phyloP scores from a whole-genome alignment of 92 coral and sea anemone species.

The Porites cylindrica region DNA sequence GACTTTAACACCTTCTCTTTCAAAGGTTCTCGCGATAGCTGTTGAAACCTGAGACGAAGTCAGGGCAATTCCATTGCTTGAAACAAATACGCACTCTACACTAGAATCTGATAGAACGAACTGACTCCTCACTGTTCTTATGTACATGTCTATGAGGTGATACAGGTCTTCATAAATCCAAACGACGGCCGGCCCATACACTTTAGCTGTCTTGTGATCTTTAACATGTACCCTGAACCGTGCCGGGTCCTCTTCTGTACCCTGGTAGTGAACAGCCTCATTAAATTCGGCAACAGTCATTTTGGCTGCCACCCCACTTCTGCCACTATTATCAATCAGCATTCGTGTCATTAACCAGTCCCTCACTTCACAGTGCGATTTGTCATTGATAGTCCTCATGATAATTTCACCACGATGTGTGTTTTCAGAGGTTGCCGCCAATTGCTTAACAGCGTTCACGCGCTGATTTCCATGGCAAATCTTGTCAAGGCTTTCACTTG shows the following conservation, averaged over 20 bases:
- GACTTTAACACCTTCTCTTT: conserved; percentile 50
- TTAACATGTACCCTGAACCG: conserved; percentile 54
- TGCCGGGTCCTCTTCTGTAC: conserved; percentile 57
- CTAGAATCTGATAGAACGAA: conserved; percentile 13
- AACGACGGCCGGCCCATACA: conserved; percentile 60
- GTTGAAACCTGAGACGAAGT: conserved; percentile 68
- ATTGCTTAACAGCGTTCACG: conserved; percentile 40
- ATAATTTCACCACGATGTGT: conserved; percentile 8
- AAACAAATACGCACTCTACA: conserved; percentile 37
- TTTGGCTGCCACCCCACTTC: conserved; percentile 66
- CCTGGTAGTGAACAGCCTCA: conserved; percentile 56
- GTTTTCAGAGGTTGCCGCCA: conserved; percentile 26
- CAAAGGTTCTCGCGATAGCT: conserved; percentile 55
- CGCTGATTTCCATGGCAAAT: conserved; percentile 59
- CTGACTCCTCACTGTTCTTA: conserved; percentile 50
- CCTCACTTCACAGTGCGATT: conserved; percentile 50
- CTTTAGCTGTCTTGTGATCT: conserved; percentile 57
- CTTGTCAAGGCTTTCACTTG: conserved; percentile 49
- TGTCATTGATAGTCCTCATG: conserved; percentile 37
- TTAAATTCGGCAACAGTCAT: conserved; percentile 59
- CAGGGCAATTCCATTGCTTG: conserved; percentile 62
- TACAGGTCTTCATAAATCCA: conserved; percentile 64
- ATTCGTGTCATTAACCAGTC: conserved; percentile 63
- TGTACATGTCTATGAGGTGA: conserved; percentile 45
- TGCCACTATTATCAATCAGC: conserved; percentile 65